These are phyloP conservation scores for Heliconius nattereri DNA, from an alignment of 1,140 invertebrate species.

Conservation along the genomic window DNA sequence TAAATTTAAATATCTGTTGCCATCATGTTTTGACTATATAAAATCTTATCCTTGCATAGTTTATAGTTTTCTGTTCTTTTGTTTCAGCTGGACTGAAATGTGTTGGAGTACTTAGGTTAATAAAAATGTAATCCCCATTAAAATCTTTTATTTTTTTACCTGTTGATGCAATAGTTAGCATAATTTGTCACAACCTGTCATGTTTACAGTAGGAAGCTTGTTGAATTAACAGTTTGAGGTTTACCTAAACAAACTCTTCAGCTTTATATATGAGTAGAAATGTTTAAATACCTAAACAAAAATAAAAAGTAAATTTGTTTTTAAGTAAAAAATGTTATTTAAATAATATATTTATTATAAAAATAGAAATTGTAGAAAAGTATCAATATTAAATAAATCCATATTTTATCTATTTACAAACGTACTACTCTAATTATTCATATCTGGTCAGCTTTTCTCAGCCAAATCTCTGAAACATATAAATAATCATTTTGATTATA, in stretches of 20 bases:
- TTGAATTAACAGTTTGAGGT: no score
- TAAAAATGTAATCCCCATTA: constrained; percentile 50
- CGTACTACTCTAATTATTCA: not conserved
- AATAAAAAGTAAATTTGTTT: no score
- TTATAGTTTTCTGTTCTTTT: constrained; percentile 43
- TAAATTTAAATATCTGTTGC: no score
- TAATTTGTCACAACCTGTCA: no score
- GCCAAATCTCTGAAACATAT: constrained; percentile 66
- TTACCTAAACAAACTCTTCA: not conserved
- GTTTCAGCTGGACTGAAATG: constrained; percentile 74
- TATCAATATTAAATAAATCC: constrained; percentile 27
- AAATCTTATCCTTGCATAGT: not conserved
- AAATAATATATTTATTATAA: constrained; percentile 41
- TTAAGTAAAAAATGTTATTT: constrained; percentile 15
- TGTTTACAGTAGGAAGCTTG: no score
- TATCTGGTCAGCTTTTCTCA: constrained; percentile 30
- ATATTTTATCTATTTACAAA: constrained; percentile 38
- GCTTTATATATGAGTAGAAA: no score
- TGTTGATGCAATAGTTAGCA: not conserved
- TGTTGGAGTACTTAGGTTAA: constrained; percentile 53
- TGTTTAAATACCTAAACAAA: not conserved
- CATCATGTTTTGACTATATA: no score
- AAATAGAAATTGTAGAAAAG: constrained; percentile 42
- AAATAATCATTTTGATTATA: constrained; percentile 25
- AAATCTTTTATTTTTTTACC: constrained; percentile 26